Conservation (phyloP, 2,797 vertebrate genomes). For the Ambastaia sidthimunki region DNA sequence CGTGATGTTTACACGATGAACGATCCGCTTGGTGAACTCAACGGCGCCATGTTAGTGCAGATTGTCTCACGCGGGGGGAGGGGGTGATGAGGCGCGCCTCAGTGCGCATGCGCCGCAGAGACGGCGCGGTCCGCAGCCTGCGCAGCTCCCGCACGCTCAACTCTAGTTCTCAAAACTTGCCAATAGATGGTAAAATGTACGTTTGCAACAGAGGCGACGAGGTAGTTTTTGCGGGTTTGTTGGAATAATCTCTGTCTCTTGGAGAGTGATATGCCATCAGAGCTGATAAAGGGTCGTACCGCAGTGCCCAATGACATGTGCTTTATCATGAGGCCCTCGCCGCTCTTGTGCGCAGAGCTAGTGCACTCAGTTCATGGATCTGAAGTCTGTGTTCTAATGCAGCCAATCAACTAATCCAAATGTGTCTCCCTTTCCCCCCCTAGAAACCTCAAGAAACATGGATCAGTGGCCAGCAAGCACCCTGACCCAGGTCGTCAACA, state of each 20-base stretch:
- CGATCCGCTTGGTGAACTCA: constrained; percentile 76
- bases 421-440: constrained; percentile 7
- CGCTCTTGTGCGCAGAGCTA: background rate
- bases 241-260: background rate
- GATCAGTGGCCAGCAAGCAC: background rate
- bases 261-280: background rate
- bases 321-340: constrained; percentile 32
- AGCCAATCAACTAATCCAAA: background rate
- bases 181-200: constrained; percentile 45
- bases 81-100: constrained; percentile 69
- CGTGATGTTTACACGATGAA: constrained; percentile 39
- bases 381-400: background rate
- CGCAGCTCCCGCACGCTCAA: constrained; percentile 73
- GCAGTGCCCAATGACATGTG: constrained; percentile 16
- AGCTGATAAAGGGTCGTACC: background rate
- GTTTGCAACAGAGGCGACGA: background rate
- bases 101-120: constrained; percentile 72
- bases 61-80: constrained; percentile 70
- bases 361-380: no score
- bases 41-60: constrained; percentile 81
- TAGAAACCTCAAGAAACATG: constrained; percentile 20
- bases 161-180: constrained; percentile 63
- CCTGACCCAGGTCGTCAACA: background rate
- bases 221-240: background rate
- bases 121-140: constrained; percentile 77